phyloP scores from a whole-genome alignment of 1,140 invertebrate genomes.

The Scaptomyza pallida region DNA sequence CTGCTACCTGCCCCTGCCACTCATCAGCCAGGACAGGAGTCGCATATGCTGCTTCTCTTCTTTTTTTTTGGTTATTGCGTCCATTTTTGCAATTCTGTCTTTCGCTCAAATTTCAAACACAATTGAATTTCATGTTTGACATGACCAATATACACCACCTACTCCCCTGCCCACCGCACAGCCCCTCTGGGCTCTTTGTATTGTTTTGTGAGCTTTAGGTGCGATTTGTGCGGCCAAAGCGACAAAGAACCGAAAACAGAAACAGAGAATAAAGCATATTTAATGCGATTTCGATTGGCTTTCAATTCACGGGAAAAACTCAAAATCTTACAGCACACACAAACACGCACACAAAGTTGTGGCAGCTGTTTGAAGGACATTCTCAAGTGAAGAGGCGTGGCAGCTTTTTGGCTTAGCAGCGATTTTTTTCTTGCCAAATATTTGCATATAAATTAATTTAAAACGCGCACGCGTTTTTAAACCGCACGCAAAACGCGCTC shows the following conservation, averaged over 20 bases:
- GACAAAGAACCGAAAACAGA: slow-evolving; percentile 29
- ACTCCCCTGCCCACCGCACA: neutral
- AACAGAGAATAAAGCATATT: slow-evolving; percentile 33
- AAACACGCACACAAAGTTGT: neutral
- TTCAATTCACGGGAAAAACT: slow-evolving; percentile 41
- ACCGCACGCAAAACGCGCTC: slow-evolving; percentile 32
- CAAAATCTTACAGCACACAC: slow-evolving; percentile 8
- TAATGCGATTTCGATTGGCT: slow-evolving; percentile 74
- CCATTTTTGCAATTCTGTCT: slow-evolving; percentile 35
- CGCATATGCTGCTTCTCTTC: slow-evolving; percentile 53
- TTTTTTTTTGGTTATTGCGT: slow-evolving; percentile 12
- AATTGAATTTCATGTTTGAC: slow-evolving; percentile 81
- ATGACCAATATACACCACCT: slow-evolving; percentile 45
- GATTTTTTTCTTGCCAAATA: slow-evolving; percentile 44
- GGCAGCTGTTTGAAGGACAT: neutral
- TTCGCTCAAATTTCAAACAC: slow-evolving; percentile 60
- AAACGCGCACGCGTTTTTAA: slow-evolving; percentile 40
- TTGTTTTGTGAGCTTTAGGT: slow-evolving; percentile 49
- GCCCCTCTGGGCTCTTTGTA: slow-evolving; percentile 53
- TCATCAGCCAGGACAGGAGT: slow-evolving; percentile 1
- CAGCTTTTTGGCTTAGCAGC: slow-evolving; percentile 29
- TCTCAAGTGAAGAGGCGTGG: slow-evolving; percentile 37
- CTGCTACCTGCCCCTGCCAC: neutral
- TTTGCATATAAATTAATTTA: slow-evolving; percentile 71
- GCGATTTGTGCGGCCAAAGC: slow-evolving; percentile 47